phyloP scores from a whole-genome alignment of 2,888 invertebrate species.

The Catocala sponsa region DNA sequence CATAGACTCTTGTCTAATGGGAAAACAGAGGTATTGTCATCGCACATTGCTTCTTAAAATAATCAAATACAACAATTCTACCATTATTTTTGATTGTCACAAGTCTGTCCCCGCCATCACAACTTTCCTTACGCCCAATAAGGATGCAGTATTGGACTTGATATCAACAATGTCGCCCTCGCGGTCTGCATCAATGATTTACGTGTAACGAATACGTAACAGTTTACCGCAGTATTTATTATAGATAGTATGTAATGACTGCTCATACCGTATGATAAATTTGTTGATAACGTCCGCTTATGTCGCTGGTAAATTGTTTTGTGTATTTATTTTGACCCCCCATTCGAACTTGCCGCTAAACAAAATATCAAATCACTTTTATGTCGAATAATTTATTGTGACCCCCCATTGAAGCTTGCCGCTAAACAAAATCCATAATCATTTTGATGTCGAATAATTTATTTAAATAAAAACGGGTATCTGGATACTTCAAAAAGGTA shows the following conservation, averaged over 20 bases:
- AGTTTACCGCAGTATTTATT: too few species aligned
- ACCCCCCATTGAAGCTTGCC: too few species aligned
- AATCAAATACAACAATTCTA: background rate
- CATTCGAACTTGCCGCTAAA: too few species aligned
- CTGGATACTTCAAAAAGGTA: too few species aligned
- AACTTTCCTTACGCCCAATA: slow-evolving; percentile 4
- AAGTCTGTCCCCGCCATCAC: slow-evolving; percentile 1
- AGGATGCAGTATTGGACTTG: background rate
- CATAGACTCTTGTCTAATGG: too few species aligned
- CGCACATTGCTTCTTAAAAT: too few species aligned
- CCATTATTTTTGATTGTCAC: background rate
- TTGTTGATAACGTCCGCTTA: background rate
- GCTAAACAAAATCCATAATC: too few species aligned
- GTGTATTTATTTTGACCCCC: background rate
- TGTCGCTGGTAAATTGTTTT: background rate
- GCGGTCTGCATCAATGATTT: background rate
- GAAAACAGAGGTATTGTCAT: too few species aligned
- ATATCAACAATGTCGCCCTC: slow-evolving; percentile 29
- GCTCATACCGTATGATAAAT: slow-evolving; percentile 1
- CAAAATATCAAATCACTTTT: too few species aligned
- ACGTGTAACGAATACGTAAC: too few species aligned
- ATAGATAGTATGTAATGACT: background rate
- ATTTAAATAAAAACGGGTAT: too few species aligned
- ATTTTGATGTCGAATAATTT: too few species aligned
- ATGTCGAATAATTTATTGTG: background rate